Evolutionary conservation across 1,140 invertebrate genomes (phyloP), one percentile per base, ranked within the genome.

Genomic region (Berghia stephanieae): DNA sequence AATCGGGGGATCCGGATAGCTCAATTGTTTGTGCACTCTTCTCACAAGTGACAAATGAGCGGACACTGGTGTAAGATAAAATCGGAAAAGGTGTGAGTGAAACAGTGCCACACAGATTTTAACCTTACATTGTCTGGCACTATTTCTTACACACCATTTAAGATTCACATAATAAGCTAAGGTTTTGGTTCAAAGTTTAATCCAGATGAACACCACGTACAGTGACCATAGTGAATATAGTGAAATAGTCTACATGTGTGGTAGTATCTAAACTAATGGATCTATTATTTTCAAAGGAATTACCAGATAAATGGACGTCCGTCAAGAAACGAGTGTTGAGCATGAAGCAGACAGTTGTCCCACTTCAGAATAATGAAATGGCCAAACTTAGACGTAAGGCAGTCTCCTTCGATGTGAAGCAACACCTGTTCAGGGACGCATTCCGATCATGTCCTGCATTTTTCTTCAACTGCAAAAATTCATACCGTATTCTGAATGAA

Each of bases 291-390:
- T 16, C 76, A 49, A 90, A 96, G 93, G 96, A 97, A 90, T 88
- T 98, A 75, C 97, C 97, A 38, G 96, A 98, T 86, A 94, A 96
- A 88, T 99, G 97, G 97, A 93, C 93, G 66, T 95, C 96, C 78
- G 96, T 95, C 1, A 98, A 98, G 90, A 98, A 98, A 90, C 92
- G 97, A 68, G 95, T 96, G 6, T 87, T 94, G 10, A 94, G 94
- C 43, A 94, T 96, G 0, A 98, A 98, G 84, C 96, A 98, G 88
- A 94, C 96, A 89, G 95, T 98, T 21, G 96, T 96, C 36, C 96
- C 96, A 1, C 88, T 98, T 24, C 96, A 98, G 91, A 95, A 96
- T 21, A 94, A 93, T n/a, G 96, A 99, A 91, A 96, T 98, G 0
- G 92, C 94, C 78, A 93, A 94, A 83, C 96, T 99, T 66, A 91